Percentiles rank a stretch among this genome's conserved stretches.
phyloP scores from a whole-genome alignment of 2,888 invertebrate species.

The Brachyptera putata region DNA sequence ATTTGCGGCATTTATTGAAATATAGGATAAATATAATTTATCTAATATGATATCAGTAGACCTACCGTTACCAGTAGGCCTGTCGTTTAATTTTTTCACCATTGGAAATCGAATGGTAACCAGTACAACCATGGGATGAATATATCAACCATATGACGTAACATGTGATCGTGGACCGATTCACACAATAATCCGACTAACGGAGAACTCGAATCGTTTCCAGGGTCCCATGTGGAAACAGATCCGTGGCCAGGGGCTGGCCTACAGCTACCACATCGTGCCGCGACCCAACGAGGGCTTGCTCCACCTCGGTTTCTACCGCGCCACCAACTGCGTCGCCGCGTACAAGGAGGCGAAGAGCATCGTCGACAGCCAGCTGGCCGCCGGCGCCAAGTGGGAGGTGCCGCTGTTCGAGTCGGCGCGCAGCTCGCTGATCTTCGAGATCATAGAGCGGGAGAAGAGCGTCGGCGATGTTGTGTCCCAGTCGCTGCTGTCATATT shows the following conservation, averaged over 20 bases:
- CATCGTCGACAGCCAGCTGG: constrained; percentile 58
- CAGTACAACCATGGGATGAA: no score
- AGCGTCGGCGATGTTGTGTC: constrained; percentile 68
- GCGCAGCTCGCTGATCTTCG: constrained; percentile 80
- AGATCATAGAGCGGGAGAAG: constrained; percentile 76
- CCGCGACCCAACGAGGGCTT: constrained; percentile 63
- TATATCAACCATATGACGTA: no score
- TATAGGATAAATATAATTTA: no score
- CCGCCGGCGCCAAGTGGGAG: constrained; percentile 60
- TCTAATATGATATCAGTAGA: no score
- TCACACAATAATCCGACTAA: no score
- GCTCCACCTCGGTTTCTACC: constrained; percentile 66
- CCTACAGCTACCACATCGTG: constrained; percentile 63
- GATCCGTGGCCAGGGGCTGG: constrained; percentile 80
- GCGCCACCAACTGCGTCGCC: constrained; percentile 71
- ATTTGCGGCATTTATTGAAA: no score
- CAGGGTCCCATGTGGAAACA: constrained; percentile 86
- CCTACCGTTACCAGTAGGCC: no score
- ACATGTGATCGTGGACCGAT: no score
- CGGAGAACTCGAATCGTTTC: no score
- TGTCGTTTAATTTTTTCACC: no score
- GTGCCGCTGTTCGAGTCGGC: constrained; percentile 74
- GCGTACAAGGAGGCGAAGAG: constrained; percentile 74
- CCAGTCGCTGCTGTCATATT: constrained; percentile 68
- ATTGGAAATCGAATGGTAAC: no score